A percentile compares a stretch with the other conserved stretches of the same genome.
phyloP scores from a whole-genome alignment of 2,113 vertebrate genomes.

The Rhinopomastus cyanomelas region DNA sequence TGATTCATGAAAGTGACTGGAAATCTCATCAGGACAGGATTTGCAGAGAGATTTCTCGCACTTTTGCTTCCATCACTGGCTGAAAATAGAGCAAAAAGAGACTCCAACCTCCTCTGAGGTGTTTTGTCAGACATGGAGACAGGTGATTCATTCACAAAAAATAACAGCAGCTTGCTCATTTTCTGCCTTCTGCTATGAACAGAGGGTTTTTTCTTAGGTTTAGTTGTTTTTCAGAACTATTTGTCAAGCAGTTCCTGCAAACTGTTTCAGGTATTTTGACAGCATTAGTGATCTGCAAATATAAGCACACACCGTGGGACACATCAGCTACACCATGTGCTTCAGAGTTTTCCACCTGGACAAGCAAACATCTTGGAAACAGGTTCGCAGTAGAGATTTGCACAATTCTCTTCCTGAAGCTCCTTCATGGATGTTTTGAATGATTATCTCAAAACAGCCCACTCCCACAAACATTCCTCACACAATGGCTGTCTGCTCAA shows the following conservation, averaged over 20 bases:
- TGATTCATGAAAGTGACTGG: constrained; percentile 42
- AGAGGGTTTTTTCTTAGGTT: not conserved
- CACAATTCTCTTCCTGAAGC: not conserved
- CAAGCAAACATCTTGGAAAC: not conserved
- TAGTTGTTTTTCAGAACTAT: not conserved
- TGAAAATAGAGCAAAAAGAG: constrained; percentile 22
- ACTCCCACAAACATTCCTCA: not conserved
- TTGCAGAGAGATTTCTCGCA: constrained; percentile 35
- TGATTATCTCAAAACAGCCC: not conserved
- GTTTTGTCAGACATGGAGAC: not conserved
- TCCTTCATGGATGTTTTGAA: not conserved
- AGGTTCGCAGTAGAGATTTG: not conserved
- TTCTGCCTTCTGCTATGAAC: not conserved
- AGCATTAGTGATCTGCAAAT: not conserved
- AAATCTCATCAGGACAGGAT: constrained; percentile 33
- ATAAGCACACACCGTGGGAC: not conserved
- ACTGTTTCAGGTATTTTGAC: not conserved
- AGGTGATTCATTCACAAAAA: constrained; percentile 6
- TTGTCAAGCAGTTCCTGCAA: not conserved
- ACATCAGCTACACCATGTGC: fast-evolving
- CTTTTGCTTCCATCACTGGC: not conserved
- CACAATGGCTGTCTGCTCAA: fast-evolving
- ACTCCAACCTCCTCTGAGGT: not conserved
- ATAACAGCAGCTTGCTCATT: not conserved
- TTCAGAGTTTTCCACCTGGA: not conserved